Evolutionary conservation across 2,797 vertebrate species (phyloP), one percentile per base, ranked within the genome.

Genomic region (Cyclura pinguis): DNA sequence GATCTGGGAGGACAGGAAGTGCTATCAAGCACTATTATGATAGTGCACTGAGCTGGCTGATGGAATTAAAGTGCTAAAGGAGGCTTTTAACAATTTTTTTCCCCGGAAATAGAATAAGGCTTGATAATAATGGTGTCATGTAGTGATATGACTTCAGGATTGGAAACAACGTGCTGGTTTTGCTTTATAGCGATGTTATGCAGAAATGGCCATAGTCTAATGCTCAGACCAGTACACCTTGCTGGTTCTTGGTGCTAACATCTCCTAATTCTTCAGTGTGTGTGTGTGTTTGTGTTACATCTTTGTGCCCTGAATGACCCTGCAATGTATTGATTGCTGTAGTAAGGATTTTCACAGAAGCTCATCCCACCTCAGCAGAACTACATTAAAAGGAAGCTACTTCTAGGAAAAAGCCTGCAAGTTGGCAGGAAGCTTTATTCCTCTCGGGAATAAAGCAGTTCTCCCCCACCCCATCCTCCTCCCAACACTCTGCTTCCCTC

Each of bases 371-470:
- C n/a, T 78, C 55, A 1, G 4, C n/a, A 50, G 76, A 84, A 50
- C 18, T 0, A 6, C 88, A 82, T 86, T 81, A 77, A 0, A 0
- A 77, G 64, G 76, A 91, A 89, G 74, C 91, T 90, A 1, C 2
- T 88, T 88, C 74, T 86, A 80, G 72, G 64, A 76, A 81, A 50
- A 74, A 38, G 6, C 20, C 13, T 64, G 72, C 12, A 86, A 80
- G 69, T 84, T 0, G 0, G 91, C 90, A 59, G 1, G 16, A 57
- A 62, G 27, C 76, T 81, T 83, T 47, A 81, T 72, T 57, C 50
- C 57, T 85, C 42, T 85, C 72, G 82, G 86, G 82, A 89, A 84
- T 80, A 73, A 91, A 3, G 1, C 81, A 42, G 74, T 50, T 29
- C 74, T 59, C 55, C 13, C 42, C 47, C 42, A 20, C 29, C 35